Conservation (phyloP, 2,888 invertebrate species). For the Cheilosia variabilis region DNA sequence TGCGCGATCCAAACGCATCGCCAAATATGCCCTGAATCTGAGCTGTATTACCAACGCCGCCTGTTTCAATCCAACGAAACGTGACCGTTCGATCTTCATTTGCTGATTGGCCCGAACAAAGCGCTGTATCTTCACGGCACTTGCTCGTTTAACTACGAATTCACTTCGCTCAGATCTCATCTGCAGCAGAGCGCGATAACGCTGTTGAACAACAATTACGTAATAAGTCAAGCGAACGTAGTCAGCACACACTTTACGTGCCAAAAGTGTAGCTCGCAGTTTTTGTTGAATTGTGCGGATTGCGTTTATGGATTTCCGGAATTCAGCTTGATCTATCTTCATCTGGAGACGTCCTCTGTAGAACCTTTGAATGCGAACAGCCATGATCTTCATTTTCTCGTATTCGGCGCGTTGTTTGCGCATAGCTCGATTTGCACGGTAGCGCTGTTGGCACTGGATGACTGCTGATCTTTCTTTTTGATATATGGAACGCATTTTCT, state of each 20-base stretch:
- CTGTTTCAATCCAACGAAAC: constrained; percentile 78
- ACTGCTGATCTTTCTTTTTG: constrained; percentile 76
- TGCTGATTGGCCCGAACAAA: constrained; percentile 79
- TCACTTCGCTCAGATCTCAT: constrained; percentile 78
- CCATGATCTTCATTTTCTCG: constrained; percentile 36
- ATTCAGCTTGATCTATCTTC: constrained; percentile 77
- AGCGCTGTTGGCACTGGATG: constrained; percentile 79
- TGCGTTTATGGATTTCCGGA: constrained; percentile 77
- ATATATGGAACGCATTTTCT: constrained; percentile 76
- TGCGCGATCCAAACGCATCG: constrained; percentile 80
- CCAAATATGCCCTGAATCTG: constrained; percentile 78
- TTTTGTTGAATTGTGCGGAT: constrained; percentile 79
- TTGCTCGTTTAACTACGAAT: constrained; percentile 76
- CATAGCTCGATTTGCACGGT: constrained; percentile 79
- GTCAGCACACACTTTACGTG: constrained; percentile 77
- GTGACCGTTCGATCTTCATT: constrained; percentile 76
- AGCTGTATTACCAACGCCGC: constrained; percentile 80
- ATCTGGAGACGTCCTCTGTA: constrained; percentile 78
- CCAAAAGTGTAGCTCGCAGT: constrained; percentile 80
- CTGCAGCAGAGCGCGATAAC: constrained; percentile 78
- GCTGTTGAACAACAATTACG: constrained; percentile 79
- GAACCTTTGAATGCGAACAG: constrained; percentile 76
- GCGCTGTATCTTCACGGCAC: constrained; percentile 80
- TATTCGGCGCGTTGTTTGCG: constrained; percentile 73
- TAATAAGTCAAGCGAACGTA: constrained; percentile 78